Percentiles rank a stretch among this genome's conserved stretches.
Evolutionary conservation across 2,888 invertebrate genomes (phyloP).

Genomic region (Leptinotarsa haldemani): DNA sequence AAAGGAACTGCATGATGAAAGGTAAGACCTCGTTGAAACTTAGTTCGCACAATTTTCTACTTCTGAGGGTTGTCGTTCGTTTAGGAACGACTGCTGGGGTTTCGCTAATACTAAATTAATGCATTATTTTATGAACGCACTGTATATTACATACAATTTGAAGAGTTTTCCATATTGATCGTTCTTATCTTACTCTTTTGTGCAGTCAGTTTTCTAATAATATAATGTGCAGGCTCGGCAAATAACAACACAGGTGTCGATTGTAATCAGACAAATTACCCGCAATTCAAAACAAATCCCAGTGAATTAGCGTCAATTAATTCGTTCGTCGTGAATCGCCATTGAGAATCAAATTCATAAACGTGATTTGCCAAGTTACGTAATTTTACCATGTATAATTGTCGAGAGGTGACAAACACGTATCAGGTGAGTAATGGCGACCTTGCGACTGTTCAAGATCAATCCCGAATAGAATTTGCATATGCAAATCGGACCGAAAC

Average conservation of each 20-base stretch:
- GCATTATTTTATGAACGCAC: no score
- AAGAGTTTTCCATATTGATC: no score
- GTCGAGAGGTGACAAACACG: slow-evolving; percentile 20
- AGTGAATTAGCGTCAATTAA: slow-evolving; percentile 3
- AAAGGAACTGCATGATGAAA: no score
- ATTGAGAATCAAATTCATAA: neutral
- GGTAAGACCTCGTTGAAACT: no score
- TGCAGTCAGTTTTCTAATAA: no score
- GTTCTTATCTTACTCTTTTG: no score
- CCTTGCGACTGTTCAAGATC: slow-evolving; percentile 16
- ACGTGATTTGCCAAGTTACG: slow-evolving; percentile 17
- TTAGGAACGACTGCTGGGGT: no score
- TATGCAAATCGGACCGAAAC: neutral
- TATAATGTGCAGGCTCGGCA: neutral
- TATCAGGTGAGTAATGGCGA: slow-evolving; percentile 1
- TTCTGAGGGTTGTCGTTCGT: no score
- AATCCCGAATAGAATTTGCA: slow-evolving; percentile 1
- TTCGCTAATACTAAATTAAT: no score
- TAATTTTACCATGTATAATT: slow-evolving; percentile 14
- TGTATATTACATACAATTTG: no score
- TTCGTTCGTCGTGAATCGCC: neutral
- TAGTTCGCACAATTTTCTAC: no score
- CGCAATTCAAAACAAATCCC: slow-evolving; percentile 1
- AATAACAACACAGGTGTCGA: slow-evolving; percentile 5
- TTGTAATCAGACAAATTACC: slow-evolving; percentile 12